Base-by-base conservation (phyloP, 2,113 vertebrate species). In the Microtus pennsylvanicus region DNA sequence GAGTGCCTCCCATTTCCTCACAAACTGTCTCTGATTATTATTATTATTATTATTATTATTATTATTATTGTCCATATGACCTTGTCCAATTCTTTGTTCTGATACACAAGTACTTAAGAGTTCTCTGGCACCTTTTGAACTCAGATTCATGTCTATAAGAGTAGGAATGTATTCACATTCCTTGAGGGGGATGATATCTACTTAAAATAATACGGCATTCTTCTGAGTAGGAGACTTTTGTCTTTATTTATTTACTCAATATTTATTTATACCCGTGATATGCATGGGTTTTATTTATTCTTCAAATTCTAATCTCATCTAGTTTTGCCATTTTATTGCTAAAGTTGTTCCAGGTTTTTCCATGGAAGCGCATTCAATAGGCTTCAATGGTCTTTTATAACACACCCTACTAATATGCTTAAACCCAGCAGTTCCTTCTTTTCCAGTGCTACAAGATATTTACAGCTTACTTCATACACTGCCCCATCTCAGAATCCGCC, bases 211-310 rank as follows among this genome's bases (percentile, higher is more conserved):
- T 83, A 45, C 87, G 42, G 28, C 50, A 30, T 90, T 87, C 16
- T 47, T 87, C 55, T 85, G 9, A 33, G 2, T 1, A 21, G 19
- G 16, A 63, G 42, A 75, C 35, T 58, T 86, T 19, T 33, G 58
- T 85, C 50, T 94, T 67, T 58, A 82, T 50, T 55, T 76, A 55
- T 55, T 90, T 89, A 45, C 77, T 93, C 12, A 88, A 30, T 87
- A 52, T 69, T 55, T 52, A 63, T 69, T 82, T 77, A 16, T 58
- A 87, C 65, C 78, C 30, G 1, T 50, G 26, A 80, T 13, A 89
- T 58, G 85, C 52, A n/a, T 70, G 52, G 1, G 30, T 85, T 80
- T 83, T 78, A 91, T 89, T 93, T 70, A 38, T 75, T 50, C 5
- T 69, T 28, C 8, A 17, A 38, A 24, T 77, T 88, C 76, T 13